These are phyloP conservation scores for Odocoileus hemionus DNA, from an alignment of 2,113 vertebrate genomes.

Conservation along the genomic window DNA sequence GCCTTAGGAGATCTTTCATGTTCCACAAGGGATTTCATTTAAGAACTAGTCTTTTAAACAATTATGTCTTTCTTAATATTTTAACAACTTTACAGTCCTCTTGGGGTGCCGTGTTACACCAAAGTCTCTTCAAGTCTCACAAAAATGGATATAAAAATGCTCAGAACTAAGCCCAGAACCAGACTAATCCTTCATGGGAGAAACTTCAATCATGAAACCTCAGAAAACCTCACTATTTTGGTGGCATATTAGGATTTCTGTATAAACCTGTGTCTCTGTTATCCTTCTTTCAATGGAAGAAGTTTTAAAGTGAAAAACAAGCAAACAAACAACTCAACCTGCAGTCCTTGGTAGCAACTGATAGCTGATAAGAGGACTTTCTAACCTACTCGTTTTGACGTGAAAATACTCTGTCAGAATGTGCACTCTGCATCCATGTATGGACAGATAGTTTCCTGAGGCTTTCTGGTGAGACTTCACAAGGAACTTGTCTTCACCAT, in stretches of 20 bases:
- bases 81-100: constrained; percentile 74
- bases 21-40: constrained; percentile 67
- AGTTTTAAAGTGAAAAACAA: background rate
- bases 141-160: constrained; percentile 50
- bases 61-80: constrained; percentile 75
- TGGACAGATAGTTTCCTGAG: constrained; percentile 1
- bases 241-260: background rate
- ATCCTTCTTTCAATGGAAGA: background rate
- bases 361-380: constrained; percentile 42
- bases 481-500: constrained; percentile 45
- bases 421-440: background rate
- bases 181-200: constrained; percentile 20
- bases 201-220: background rate
- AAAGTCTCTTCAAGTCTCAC: constrained; percentile 38
- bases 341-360: background rate
- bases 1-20: constrained; percentile 54
- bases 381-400: constrained; percentile 34
- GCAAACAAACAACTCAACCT: background rate
- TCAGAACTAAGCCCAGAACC: constrained; percentile 22
- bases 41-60: constrained; percentile 75
- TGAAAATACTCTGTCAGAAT: constrained; percentile 2
- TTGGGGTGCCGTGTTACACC: constrained; percentile 17
- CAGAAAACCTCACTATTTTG: background rate
- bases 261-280: background rate
- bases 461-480: constrained; percentile 38